Conservation (phyloP, 2,113 vertebrate species). For the Baryphthengus martii region DNA sequence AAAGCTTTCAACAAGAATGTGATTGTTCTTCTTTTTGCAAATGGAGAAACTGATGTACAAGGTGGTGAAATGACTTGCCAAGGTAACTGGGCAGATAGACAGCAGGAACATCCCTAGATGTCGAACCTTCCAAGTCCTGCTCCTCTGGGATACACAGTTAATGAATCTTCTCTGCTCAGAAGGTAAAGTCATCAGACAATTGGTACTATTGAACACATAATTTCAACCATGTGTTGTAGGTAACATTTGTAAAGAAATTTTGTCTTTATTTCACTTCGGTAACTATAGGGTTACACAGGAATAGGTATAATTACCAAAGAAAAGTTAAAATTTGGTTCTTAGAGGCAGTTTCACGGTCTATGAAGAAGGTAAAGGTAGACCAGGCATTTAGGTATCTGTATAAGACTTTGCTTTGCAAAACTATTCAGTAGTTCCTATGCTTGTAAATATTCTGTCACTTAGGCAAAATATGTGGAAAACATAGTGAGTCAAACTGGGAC, state of each 20-base stretch:
- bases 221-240: background rate
- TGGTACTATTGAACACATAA: background rate
- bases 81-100: rapidly evolving
- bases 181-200: background rate
- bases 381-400: background rate
- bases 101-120: background rate
- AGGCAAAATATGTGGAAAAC: background rate
- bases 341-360: background rate
- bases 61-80: background rate
- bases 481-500: conserved; percentile 4
- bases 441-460: background rate
- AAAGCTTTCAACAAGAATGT: background rate
- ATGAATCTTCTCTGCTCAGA: background rate
- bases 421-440: background rate
- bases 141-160: background rate
- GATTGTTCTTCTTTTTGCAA: background rate
- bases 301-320: background rate
- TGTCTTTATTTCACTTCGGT: background rate
- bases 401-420: background rate
- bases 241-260: background rate
- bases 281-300: background rate
- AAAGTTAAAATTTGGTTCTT: background rate
- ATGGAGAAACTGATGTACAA: background rate
- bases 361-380: background rate
- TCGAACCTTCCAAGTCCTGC: background rate